These are phyloP conservation scores for Euwallacea similis DNA, from an alignment of 1,140 invertebrate genomes.

Conservation along the genomic window DNA sequence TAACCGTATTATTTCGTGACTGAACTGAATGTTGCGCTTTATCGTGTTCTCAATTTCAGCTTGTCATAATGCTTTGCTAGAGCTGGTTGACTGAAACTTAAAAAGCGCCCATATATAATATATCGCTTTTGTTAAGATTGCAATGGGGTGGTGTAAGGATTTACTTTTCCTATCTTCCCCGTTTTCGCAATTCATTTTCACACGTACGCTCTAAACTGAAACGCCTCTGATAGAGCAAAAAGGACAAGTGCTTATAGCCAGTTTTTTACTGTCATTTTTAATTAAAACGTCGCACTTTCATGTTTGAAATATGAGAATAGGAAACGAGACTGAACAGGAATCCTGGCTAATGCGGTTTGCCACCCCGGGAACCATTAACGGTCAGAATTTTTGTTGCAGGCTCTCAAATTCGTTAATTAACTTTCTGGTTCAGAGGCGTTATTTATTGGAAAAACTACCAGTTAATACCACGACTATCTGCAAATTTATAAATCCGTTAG, in stretches of 20 bases:
- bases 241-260: slow-evolving; percentile 12
- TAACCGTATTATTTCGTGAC: slow-evolving; percentile 11
- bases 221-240: slow-evolving; percentile 10
- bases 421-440: slow-evolving; percentile 10
- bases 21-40: no score
- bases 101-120: no score
- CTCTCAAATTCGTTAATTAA: slow-evolving; percentile 35
- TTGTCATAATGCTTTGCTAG: no score
- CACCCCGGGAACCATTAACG: slow-evolving; percentile 33
- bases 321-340: slow-evolving; percentile 23
- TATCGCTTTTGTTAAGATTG: background rate
- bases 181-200: slow-evolving; percentile 5
- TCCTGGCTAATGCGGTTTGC: slow-evolving; percentile 19
- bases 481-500: background rate
- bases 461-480: background rate
- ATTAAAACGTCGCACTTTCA: slow-evolving; percentile 35
- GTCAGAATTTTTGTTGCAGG: slow-evolving; percentile 25
- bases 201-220: slow-evolving; percentile 3
- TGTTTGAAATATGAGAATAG: slow-evolving; percentile 36
- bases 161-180: slow-evolving; percentile 4
- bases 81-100: no score
- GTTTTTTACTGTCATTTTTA: slow-evolving; percentile 33
- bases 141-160: background rate
- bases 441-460: slow-evolving; percentile 17
- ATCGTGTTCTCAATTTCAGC: no score